These are phyloP conservation scores for Eulacestoma nigropectus DNA, from an alignment of 2,113 vertebrate genomes.

Conservation along the genomic window DNA sequence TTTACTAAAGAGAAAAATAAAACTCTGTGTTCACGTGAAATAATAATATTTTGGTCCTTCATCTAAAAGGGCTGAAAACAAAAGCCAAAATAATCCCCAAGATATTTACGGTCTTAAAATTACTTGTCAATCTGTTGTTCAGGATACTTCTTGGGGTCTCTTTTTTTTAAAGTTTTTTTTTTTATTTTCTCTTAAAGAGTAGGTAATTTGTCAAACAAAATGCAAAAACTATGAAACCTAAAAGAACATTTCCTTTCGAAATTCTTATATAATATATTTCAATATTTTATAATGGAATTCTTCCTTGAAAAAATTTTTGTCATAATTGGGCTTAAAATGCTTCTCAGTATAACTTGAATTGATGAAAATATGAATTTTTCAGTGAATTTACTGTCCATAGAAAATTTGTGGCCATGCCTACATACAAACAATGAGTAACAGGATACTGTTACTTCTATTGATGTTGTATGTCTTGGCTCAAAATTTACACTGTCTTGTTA, in stretches of 20 bases:
- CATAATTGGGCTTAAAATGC: not conserved
- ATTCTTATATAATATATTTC: not conserved
- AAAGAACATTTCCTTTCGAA: not conserved
- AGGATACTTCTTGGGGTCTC: not conserved
- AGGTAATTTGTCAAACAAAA: not conserved
- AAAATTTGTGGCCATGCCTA: not conserved
- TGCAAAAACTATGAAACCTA: not conserved
- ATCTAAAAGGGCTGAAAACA: not conserved
- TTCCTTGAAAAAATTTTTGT: not conserved
- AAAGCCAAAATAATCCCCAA: rapidly evolving
- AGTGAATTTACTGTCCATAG: not conserved
- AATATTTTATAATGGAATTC: not conserved
- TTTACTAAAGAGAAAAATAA: not conserved
- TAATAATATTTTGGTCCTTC: not conserved
- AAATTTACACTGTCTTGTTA: not conserved
- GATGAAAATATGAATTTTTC: not conserved
- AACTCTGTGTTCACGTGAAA: not conserved
- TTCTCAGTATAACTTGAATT: not conserved
- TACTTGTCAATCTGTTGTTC: not conserved
- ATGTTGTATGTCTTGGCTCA: not conserved
- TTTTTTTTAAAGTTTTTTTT: not conserved
- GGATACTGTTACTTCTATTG: not conserved
- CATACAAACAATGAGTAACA: not conserved
- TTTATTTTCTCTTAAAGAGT: not conserved
- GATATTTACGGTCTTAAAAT: not conserved